Evolutionary conservation across 2,797 vertebrate genomes (phyloP), one percentile per base, ranked within the genome.

Genomic region (Lagocephalus sceleratus): DNA sequence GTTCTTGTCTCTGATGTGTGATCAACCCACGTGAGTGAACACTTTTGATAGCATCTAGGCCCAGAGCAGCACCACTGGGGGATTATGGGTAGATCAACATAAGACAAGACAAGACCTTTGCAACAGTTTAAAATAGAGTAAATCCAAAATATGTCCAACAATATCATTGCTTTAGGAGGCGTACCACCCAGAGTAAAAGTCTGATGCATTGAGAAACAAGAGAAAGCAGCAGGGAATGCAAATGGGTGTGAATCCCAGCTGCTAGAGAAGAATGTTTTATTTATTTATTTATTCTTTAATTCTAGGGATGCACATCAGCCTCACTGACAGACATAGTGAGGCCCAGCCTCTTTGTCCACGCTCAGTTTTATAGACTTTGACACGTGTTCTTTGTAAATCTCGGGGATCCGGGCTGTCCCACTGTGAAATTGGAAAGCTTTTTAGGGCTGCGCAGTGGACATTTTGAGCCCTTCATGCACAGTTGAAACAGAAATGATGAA

Each of bases 31-130:
- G 19, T 73, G 55, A 67, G 72, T 74, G 73, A 71, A 76, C 56
- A 64, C 71, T 80, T 82, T 78, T 82, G 79, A 75, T 73, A 72
- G 76, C 78, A 86, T 76, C 72, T 71, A 57, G 79, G 75, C 82
- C 75, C 75, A 68, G 47, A 82, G 80, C 76, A 67, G 66, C 58
- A 71, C 78, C 69, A 71, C 58, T 63, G 58, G 79, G 76, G 68
- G 55, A 84, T 76, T 79, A 73, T 83, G 73, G 72, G 75, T 81
- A 83, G 83, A 87, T 85, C 71, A 82, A 84, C 80, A 81, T 70
- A 75, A 71, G 75, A 86, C 71, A 82, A 84, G 81, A 81, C 71
- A 75, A 71, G 75, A 86, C 82, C 77, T 72, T 56, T 42, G 75
- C 73, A 78, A 78, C 71, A 38, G 63, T 61, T 73, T 77, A 73